These are phyloP conservation scores for Eurois occulta DNA, from an alignment of 2,888 invertebrate species.

Conservation along the genomic window DNA sequence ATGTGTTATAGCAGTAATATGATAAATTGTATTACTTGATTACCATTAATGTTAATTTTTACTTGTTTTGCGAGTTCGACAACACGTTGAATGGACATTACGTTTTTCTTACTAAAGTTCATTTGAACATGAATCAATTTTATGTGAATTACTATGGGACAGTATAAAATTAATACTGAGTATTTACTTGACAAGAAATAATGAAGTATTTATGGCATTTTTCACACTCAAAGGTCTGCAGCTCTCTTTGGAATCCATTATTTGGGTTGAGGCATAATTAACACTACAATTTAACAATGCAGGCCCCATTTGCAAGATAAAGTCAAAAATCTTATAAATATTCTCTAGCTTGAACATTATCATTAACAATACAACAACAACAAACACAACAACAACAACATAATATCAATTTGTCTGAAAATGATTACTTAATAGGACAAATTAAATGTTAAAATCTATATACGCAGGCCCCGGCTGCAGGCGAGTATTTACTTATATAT, in stretches of 20 bases:
- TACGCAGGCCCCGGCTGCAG: too few species aligned
- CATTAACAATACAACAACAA: too few species aligned
- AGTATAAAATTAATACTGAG: background rate
- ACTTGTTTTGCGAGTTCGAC: conserved; percentile 20
- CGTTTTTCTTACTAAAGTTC: conserved; percentile 32
- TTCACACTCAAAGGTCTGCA: too few species aligned
- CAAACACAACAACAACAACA: too few species aligned
- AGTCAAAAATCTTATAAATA: too few species aligned
- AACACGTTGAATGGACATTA: conserved; percentile 26
- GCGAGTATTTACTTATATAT: too few species aligned
- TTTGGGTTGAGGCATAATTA: background rate
- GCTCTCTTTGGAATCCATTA: too few species aligned
- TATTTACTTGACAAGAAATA: background rate
- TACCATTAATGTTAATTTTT: conserved; percentile 44
- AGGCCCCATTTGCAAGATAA: background rate
- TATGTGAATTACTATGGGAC: conserved; percentile 13
- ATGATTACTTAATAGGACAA: too few species aligned
- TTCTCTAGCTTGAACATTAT: too few species aligned
- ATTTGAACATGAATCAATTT: conserved; percentile 29
- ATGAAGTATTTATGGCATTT: background rate
- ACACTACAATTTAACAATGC: too few species aligned
- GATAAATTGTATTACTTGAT: conserved; percentile 46
- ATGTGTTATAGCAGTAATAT: conserved; percentile 52
- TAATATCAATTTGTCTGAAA: too few species aligned
- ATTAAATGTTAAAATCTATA: too few species aligned